Evolutionary conservation across 2,113 vertebrate genomes (phyloP).

Genomic region (Chloropsis hardwickii): DNA sequence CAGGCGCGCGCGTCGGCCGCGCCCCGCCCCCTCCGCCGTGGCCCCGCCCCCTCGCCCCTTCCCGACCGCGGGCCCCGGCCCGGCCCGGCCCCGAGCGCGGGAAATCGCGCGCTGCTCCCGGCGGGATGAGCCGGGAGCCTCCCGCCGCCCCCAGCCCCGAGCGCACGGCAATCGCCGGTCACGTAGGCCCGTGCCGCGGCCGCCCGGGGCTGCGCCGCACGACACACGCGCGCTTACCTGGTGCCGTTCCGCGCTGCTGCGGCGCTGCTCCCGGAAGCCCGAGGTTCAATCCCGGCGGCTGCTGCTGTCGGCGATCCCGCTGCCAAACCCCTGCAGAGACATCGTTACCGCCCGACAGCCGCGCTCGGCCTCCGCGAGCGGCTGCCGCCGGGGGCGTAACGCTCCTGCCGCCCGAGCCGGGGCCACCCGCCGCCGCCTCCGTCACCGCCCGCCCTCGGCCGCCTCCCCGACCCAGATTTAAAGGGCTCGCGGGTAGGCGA

Average conservation of each 20-base stretch:
- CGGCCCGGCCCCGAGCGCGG: not conserved
- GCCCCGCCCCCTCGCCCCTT: not conserved
- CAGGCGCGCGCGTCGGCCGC: not conserved
- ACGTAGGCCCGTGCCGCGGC: not conserved
- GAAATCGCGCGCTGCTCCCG: not conserved
- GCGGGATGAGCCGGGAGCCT: not conserved
- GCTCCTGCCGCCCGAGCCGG: not conserved
- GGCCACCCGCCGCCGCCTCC: not conserved
- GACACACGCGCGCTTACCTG: not conserved
- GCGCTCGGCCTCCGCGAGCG: no score
- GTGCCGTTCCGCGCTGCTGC: not conserved
- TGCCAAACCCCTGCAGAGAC: not conserved
- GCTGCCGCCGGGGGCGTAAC: not conserved
- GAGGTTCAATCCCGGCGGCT: not conserved
- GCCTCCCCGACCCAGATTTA: not conserved
- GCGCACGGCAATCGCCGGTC: no score
- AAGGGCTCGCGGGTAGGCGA: not conserved
- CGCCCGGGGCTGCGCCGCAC: fast-evolving
- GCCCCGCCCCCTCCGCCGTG: not conserved
- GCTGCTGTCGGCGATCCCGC: not conserved
- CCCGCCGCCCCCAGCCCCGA: no score
- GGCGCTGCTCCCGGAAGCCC: no score
- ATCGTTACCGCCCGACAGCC: not conserved
- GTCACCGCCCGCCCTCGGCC: not conserved
- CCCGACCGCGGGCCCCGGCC: no score